Conservation (phyloP, 2,888 invertebrate genomes). For the Caenorhabditis macrosperma region DNA sequence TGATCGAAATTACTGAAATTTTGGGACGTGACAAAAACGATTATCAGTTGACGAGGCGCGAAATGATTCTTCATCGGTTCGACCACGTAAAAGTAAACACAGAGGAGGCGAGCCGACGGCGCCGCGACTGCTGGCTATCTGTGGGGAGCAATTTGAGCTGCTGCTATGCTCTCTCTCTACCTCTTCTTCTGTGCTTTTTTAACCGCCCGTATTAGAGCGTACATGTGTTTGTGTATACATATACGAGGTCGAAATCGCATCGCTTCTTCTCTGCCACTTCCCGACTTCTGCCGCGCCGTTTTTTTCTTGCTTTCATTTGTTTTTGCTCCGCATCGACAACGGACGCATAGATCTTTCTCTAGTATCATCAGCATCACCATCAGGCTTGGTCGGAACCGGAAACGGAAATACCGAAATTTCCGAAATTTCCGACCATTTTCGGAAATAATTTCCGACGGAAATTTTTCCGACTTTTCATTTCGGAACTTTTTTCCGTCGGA, state of each 20-base stretch:
- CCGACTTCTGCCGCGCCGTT: not conserved
- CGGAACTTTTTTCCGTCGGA: no score
- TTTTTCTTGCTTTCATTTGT: conserved; percentile 2
- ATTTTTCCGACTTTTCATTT: no score
- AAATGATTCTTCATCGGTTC: conserved; percentile 32
- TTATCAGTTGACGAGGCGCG: not conserved
- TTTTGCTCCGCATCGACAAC: not conserved
- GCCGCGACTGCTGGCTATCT: conserved; percentile 42
- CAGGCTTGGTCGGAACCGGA: no score
- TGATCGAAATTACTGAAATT: conserved; percentile 13
- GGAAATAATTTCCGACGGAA: no score
- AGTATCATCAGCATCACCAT: conserved; percentile 1
- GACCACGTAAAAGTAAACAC: conserved; percentile 48
- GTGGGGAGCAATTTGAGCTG: conserved; percentile 30
- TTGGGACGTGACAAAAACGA: conserved; percentile 16
- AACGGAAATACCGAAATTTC: no score
- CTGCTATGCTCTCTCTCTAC: not conserved
- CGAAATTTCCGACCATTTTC: no score
- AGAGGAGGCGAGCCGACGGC: conserved; percentile 14
- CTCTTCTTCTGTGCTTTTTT: conserved; percentile 1
- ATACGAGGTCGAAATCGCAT: conserved; percentile 9
- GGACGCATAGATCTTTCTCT: not conserved
- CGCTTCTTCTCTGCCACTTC: conserved; percentile 5
- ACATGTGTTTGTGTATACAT: not conserved
- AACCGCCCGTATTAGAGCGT: not conserved